phyloP scores from a whole-genome alignment of 2,797 vertebrate species.

The Menidia menidia region DNA sequence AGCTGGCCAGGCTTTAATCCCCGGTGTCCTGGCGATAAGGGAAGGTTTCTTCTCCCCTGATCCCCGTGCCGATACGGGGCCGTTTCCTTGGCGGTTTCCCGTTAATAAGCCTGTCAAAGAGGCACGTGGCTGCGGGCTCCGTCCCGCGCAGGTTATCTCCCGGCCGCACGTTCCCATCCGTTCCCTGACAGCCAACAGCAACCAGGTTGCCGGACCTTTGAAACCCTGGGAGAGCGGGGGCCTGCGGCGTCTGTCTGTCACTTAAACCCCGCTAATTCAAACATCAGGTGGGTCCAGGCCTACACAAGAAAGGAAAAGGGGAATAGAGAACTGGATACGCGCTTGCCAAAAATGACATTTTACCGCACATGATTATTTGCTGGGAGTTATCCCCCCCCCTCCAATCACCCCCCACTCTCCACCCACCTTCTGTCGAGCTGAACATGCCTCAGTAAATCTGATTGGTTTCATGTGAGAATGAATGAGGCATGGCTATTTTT shows the following conservation, averaged over 20 bases:
- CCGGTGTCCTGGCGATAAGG: conserved; percentile 84
- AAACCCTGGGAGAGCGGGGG: conserved; percentile 73
- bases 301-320: conserved; percentile 41
- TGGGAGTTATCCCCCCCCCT: conserved; percentile 24
- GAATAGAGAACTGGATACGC: conserved; percentile 21
- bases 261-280: conserved; percentile 79
- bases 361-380: conserved; percentile 53
- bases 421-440: background rate
- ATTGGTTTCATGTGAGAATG: conserved; percentile 33
- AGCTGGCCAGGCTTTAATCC: conserved; percentile 84
- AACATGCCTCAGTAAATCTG: conserved; percentile 29
- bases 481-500: conserved; percentile 34
- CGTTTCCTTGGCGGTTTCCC: conserved; percentile 69
- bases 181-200: conserved; percentile 68
- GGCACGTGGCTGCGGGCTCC: conserved; percentile 68
- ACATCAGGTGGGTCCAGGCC: conserved; percentile 65
- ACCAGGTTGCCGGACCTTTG: conserved; percentile 67
- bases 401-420: conserved; percentile 5
- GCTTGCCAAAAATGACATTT: conserved; percentile 56
- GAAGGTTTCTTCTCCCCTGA: conserved; percentile 82
- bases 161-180: conserved; percentile 79
- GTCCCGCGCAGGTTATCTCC: conserved; percentile 82
- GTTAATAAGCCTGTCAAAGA: conserved; percentile 87
- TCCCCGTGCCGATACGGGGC: conserved; percentile 74
- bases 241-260: conserved; percentile 74